phyloP scores from a whole-genome alignment of 2,888 invertebrate species.

The Mongoloraphidia duomilia region DNA sequence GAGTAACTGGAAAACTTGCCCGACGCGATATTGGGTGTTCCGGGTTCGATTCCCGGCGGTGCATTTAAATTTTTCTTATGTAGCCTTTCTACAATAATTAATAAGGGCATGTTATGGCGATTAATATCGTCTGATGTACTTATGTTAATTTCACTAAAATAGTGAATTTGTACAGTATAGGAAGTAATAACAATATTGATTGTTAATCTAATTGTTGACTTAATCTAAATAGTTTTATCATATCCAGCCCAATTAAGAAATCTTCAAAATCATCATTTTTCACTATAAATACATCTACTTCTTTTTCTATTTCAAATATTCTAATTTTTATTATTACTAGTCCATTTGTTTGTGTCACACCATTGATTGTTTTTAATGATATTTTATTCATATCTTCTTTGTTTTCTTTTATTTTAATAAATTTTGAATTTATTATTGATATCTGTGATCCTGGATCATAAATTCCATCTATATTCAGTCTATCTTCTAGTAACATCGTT shows the following conservation, averaged over 20 bases:
- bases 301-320: slow-evolving; percentile 11
- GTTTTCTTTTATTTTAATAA: slow-evolving; percentile 14
- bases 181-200: too few species aligned
- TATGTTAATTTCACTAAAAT: too few species aligned
- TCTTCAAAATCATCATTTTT: slow-evolving; percentile 10
- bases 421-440: slow-evolving; percentile 14
- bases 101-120: too few species aligned
- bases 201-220: slow-evolving; percentile 13
- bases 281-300: slow-evolving; percentile 9
- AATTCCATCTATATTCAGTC: slow-evolving; percentile 10
- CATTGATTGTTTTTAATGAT: slow-evolving; percentile 15
- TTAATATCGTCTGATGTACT: too few species aligned
- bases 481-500: slow-evolving; percentile 9
- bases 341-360: slow-evolving; percentile 14
- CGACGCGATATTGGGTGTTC: too few species aligned
- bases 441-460: slow-evolving; percentile 15
- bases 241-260: slow-evolving; percentile 12
- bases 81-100: too few species aligned
- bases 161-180: too few species aligned
- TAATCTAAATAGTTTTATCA: slow-evolving; percentile 14
- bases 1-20: too few species aligned
- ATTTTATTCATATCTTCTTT: slow-evolving; percentile 10
- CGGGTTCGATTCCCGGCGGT: too few species aligned
- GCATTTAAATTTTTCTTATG: too few species aligned
- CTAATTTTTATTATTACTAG: slow-evolving; percentile 10